A percentile compares a stretch with the other conserved stretches of the same genome.
These are phyloP conservation scores for Bombus confusus DNA, from an alignment of 1,140 invertebrate genomes.

Conservation along the genomic window DNA sequence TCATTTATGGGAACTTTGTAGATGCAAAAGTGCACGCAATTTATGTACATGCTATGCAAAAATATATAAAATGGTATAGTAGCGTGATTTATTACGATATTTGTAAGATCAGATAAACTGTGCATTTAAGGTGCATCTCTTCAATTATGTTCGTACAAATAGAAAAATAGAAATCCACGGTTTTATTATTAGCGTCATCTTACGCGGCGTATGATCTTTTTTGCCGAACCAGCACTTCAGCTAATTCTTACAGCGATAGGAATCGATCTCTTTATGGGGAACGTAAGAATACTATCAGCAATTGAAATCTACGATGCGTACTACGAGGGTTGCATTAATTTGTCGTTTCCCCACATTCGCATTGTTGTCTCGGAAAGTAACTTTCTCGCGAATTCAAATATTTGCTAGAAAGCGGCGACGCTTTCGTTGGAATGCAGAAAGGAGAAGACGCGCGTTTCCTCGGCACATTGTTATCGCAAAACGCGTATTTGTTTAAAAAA, in stretches of 20 bases:
- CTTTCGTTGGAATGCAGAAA: not conserved
- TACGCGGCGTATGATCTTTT: too few relatives aligned
- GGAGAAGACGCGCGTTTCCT: not conserved
- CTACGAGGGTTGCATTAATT: conserved; percentile 29
- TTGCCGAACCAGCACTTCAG: too few relatives aligned
- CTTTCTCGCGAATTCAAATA: conserved; percentile 47
- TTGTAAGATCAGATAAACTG: too few relatives aligned
- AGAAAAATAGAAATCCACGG: too few relatives aligned
- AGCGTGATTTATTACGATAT: too few relatives aligned
- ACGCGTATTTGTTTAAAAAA: not conserved
- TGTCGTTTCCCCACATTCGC: not conserved
- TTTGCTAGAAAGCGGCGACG: conserved; percentile 44
- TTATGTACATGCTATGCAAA: too few relatives aligned
- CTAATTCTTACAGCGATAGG: not conserved
- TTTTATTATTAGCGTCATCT: too few relatives aligned
- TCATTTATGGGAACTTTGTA: too few relatives aligned
- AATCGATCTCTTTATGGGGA: not conserved
- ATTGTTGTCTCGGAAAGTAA: conserved; percentile 28
- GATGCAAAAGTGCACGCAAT: too few relatives aligned
- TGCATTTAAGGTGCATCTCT: too few relatives aligned
- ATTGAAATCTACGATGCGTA: not conserved
- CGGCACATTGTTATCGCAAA: conserved; percentile 2
- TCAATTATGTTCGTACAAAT: too few relatives aligned
- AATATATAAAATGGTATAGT: too few relatives aligned
- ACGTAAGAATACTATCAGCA: not conserved